Evolutionary conservation across 2,888 invertebrate genomes (phyloP).

Genomic region (Dolichopus griseipennis): DNA sequence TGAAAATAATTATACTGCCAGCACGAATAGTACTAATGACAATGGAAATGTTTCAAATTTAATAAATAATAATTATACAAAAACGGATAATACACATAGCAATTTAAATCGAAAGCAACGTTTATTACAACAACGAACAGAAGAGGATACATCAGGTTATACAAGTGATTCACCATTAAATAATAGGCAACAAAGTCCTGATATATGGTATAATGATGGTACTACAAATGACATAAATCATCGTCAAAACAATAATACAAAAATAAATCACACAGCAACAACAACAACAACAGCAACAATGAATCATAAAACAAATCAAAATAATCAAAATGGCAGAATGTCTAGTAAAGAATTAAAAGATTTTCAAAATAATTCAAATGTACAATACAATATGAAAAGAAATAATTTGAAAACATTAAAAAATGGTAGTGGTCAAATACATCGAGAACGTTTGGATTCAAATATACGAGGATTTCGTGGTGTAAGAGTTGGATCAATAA

Average conservation of each 20-base stretch:
- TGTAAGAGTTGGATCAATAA: not conserved
- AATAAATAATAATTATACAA: constrained; percentile 41
- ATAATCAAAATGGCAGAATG: constrained; percentile 3
- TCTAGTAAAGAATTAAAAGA: constrained; percentile 20
- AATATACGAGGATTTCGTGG: not conserved
- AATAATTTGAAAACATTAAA: not conserved
- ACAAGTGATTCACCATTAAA: constrained; percentile 58
- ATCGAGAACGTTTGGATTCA: constrained; percentile 12
- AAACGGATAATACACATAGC: constrained; percentile 33
- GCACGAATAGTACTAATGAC: constrained; percentile 19
- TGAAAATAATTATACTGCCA: constrained; percentile 25
- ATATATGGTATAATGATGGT: constrained; percentile 43
- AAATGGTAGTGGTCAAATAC: not conserved
- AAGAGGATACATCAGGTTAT: constrained; percentile 75
- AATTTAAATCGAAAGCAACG: constrained; percentile 20
- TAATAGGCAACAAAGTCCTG: constrained; percentile 44
- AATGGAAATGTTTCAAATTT: constrained; percentile 22
- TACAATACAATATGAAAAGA: not conserved
- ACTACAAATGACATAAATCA: constrained; percentile 23
- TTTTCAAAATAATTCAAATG: constrained; percentile 16
- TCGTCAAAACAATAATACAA: constrained; percentile 30
- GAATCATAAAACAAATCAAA: not conserved
- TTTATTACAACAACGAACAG: constrained; percentile 45
- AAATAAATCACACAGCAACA: constrained; percentile 29
- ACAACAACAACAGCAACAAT: constrained; percentile 21